Evolutionary conservation across 2,113 vertebrate genomes (phyloP).

Genomic region (Semnopithecus entellus): DNA sequence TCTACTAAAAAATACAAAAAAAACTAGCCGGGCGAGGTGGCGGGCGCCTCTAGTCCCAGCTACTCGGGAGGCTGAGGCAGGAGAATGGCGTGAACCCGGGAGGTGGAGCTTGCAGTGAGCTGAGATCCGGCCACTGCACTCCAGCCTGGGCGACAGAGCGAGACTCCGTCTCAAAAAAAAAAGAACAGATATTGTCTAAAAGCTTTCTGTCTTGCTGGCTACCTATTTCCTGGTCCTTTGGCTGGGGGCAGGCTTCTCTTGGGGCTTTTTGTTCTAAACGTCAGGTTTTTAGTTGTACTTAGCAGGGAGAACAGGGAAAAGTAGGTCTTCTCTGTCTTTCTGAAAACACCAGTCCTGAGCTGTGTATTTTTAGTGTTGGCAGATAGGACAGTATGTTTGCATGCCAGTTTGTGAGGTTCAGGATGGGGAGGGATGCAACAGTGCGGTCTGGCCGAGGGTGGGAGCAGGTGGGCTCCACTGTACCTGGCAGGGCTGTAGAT

Average conservation of each 20-base stretch:
- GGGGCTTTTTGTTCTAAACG: not conserved
- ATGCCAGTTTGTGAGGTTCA: not conserved
- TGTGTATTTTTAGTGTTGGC: not conserved
- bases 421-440: not conserved
- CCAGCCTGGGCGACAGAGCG: too few relatives aligned
- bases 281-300: not conserved
- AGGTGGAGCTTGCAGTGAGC: too few relatives aligned
- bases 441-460: not conserved
- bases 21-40: too few relatives aligned
- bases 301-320: not conserved
- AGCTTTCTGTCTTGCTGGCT: not conserved
- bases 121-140: too few relatives aligned
- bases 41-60: too few relatives aligned
- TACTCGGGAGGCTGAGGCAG: too few relatives aligned
- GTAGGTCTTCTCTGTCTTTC: not conserved
- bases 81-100: too few relatives aligned
- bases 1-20: too few relatives aligned
- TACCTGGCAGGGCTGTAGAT: not conserved
- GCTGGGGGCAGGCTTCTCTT: not conserved
- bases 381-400: not conserved
- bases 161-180: too few relatives aligned
- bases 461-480: not conserved
- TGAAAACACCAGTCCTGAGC: not conserved
- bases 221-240: not conserved
- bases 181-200: not conserved